These are phyloP conservation scores for Bombus breviceps DNA, from an alignment of 1,140 invertebrate species.

Conservation along the genomic window DNA sequence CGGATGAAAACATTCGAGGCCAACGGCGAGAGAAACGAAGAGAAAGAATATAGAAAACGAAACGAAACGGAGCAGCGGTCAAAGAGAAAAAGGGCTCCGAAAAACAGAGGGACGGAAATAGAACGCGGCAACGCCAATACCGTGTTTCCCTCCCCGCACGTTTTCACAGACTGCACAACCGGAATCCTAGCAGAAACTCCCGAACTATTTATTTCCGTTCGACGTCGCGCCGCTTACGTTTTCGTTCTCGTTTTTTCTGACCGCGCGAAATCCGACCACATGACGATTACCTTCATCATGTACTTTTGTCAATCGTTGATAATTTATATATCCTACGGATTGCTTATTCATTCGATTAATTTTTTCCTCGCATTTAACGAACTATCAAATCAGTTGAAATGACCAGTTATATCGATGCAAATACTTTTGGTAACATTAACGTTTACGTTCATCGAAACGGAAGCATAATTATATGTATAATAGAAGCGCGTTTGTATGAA, in stretches of 20 bases:
- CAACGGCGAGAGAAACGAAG: slow-evolving; percentile 22
- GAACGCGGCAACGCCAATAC: slow-evolving; percentile 53
- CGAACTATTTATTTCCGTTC: slow-evolving; percentile 43
- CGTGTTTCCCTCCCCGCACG: slow-evolving; percentile 28
- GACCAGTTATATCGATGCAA: too few species aligned
- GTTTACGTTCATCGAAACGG: too few species aligned
- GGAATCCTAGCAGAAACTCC: slow-evolving; percentile 39
- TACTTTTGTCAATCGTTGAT: not conserved
- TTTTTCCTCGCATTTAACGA: not conserved
- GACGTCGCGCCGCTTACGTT: not conserved
- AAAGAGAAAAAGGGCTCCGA: slow-evolving; percentile 52
- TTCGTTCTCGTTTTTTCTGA: not conserved
- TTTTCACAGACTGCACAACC: slow-evolving; percentile 13
- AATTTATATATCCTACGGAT: not conserved
- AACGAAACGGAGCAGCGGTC: slow-evolving; percentile 30
- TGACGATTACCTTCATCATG: too few species aligned
- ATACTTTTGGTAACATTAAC: too few species aligned
- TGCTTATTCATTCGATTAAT: not conserved
- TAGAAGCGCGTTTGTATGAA: too few species aligned
- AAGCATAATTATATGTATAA: too few species aligned
- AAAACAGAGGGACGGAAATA: slow-evolving; percentile 58
- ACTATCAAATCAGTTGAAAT: not conserved
- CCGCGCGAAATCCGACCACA: not conserved
- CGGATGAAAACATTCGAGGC: slow-evolving; percentile 69
- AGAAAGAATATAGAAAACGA: slow-evolving; percentile 36